Conservation (phyloP, 2,888 invertebrate genomes). For the Seira musarum region DNA sequence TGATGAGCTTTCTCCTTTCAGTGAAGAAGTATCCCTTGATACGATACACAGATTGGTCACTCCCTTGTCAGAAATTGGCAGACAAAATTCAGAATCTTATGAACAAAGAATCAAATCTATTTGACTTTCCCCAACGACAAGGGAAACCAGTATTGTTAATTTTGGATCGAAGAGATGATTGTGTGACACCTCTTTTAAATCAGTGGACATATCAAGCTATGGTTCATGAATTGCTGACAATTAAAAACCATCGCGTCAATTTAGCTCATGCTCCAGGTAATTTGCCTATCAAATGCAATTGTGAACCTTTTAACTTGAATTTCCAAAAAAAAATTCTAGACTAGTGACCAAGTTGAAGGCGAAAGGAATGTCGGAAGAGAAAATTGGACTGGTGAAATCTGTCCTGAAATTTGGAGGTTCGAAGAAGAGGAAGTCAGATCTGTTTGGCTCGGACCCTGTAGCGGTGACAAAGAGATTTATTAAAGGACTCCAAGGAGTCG, state of each 20-base stretch:
- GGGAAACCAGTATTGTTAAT: conserved; percentile 88
- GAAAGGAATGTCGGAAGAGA: conserved; percentile 79
- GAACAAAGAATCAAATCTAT: conserved; percentile 88
- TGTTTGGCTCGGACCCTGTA: conserved; percentile 68
- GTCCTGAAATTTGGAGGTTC: conserved; percentile 67
- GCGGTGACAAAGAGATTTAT: conserved; percentile 68
- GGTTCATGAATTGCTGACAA: conserved; percentile 97
- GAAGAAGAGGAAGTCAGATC: conserved; percentile 68
- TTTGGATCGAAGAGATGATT: conserved; percentile 94
- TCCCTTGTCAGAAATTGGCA: conserved; percentile 87
- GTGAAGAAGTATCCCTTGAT: conserved; percentile 93
- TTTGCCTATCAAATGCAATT: too few species aligned
- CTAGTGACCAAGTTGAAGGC: conserved; percentile 83
- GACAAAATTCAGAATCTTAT: conserved; percentile 88
- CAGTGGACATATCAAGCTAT: conserved; percentile 99
- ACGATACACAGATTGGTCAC: conserved; percentile 90
- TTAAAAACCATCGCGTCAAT: conserved; percentile 94
- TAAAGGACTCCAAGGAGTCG: conserved; percentile 92
- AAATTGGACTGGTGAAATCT: conserved; percentile 70
- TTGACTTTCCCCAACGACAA: conserved; percentile 84
- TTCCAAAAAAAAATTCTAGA: conserved; percentile 71
- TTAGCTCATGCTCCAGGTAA: conserved; percentile 84
- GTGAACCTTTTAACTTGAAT: too few species aligned
- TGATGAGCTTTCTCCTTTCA: conserved; percentile 88
- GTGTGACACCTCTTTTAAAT: conserved; percentile 95